Evolutionary conservation across 2,888 invertebrate genomes (phyloP).

Genomic region (Fragum whitleyi): DNA sequence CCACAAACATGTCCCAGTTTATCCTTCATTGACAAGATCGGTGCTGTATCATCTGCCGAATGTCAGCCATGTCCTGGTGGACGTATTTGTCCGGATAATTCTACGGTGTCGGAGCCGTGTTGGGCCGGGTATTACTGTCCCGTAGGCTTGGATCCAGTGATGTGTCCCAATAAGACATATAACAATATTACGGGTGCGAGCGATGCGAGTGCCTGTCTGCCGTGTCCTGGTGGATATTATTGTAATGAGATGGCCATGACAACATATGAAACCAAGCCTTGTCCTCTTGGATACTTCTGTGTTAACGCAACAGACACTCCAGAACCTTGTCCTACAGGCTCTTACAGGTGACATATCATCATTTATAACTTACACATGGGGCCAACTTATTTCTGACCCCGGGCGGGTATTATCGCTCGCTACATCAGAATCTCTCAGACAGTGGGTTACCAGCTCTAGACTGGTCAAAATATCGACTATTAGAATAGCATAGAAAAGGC

Average conservation of each 20-base stretch:
- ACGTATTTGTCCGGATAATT: conserved; percentile 79
- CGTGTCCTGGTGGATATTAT: conserved; percentile 82
- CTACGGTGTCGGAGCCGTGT: conserved; percentile 81
- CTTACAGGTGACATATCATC: conserved; percentile 84
- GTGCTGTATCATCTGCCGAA: conserved; percentile 75
- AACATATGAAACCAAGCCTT: conserved; percentile 77
- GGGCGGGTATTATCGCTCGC: too few relatives aligned
- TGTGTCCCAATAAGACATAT: conserved; percentile 77
- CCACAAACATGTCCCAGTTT: conserved; percentile 75
- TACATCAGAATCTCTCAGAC: too few relatives aligned
- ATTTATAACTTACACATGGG: too few relatives aligned
- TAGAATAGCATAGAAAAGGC: too few relatives aligned
- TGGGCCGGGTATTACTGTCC: conserved; percentile 81
- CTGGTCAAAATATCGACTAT: too few relatives aligned
- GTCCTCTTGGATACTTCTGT: conserved; percentile 82
- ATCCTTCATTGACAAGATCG: conserved; percentile 79
- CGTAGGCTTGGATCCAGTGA: conserved; percentile 61
- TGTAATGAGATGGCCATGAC: conserved; percentile 79
- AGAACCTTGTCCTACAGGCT: conserved; percentile 81
- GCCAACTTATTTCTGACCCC: too few relatives aligned
- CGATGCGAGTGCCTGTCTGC: conserved; percentile 77
- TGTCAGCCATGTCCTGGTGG: conserved; percentile 83
- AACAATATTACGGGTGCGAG: conserved; percentile 74
- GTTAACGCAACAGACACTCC: conserved; percentile 76
- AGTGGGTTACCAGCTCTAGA: too few relatives aligned